Evolutionary conservation across 2,797 vertebrate species (phyloP).

Genomic region (Fistularia commersonii): DNA sequence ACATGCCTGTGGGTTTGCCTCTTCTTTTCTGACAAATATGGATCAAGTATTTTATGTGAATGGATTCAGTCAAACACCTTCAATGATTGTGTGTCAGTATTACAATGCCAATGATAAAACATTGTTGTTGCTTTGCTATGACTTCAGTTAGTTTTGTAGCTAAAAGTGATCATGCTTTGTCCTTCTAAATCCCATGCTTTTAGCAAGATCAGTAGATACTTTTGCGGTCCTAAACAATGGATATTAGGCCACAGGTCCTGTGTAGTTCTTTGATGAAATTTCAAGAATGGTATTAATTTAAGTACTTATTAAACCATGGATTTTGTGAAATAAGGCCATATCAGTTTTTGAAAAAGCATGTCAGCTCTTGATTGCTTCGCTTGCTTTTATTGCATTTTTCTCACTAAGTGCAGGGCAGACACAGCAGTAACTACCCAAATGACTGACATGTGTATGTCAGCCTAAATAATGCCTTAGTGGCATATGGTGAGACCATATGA

Average conservation of each 20-base stretch:
- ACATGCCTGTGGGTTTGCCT: too few species aligned
- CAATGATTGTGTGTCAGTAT: too few species aligned
- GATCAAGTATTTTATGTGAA: too few species aligned
- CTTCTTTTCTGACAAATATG: too few species aligned
- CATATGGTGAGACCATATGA: not conserved
- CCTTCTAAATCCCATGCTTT: slow-evolving; percentile 25
- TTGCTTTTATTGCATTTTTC: slow-evolving; percentile 47
- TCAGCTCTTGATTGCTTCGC: slow-evolving; percentile 39
- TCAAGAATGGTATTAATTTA: slow-evolving; percentile 15
- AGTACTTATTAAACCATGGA: slow-evolving; percentile 29
- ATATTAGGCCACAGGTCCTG: slow-evolving; percentile 12
- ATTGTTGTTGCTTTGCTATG: slow-evolving; percentile 5
- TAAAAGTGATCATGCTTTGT: slow-evolving; percentile 36
- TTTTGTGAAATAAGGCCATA: slow-evolving; percentile 46
- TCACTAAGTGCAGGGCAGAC: slow-evolving; percentile 33
- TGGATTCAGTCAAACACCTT: too few species aligned
- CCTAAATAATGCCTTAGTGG: slow-evolving; percentile 13
- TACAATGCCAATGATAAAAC: too few species aligned
- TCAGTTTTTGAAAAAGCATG: slow-evolving; percentile 17
- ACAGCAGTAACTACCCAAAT: slow-evolving; percentile 16
- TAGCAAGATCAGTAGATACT: slow-evolving; percentile 5
- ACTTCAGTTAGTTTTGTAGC: slow-evolving; percentile 12
- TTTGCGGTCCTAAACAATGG: slow-evolving; percentile 8
- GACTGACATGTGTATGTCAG: slow-evolving; percentile 20
- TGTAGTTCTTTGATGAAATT: slow-evolving; percentile 27